Evolutionary conservation across 2,113 vertebrate genomes (phyloP).

Genomic region (Vulpes ferrilata): DNA sequence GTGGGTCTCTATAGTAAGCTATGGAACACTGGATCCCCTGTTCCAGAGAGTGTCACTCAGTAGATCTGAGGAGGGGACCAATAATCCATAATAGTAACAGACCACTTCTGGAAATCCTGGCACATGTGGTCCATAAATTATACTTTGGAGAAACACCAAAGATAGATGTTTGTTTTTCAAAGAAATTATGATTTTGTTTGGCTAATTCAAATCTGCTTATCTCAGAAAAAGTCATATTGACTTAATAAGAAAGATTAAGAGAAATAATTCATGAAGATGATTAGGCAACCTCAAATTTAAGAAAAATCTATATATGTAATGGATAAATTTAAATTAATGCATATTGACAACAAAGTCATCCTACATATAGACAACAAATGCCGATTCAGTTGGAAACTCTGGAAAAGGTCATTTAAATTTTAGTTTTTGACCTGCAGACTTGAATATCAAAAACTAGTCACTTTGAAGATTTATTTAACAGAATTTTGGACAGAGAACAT

Average conservation of each 20-base stretch:
- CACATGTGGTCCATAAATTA: background rate
- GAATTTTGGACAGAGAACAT: background rate
- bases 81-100: background rate
- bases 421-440: background rate
- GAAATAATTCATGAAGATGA: background rate
- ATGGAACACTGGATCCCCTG: too few species aligned
- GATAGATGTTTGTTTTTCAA: background rate
- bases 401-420: background rate
- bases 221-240: background rate
- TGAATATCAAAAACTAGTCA: background rate
- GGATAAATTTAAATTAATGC: slow-evolving; percentile 20
- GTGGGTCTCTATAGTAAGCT: background rate
- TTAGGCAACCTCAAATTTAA: background rate
- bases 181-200: background rate
- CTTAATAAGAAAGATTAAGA: background rate
- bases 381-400: background rate
- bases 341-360: background rate
- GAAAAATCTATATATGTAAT: background rate
- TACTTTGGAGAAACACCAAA: background rate
- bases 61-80: background rate
- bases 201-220: background rate
- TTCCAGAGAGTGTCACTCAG: background rate
- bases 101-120: background rate
- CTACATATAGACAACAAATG: background rate
- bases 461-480: background rate